phyloP scores from a whole-genome alignment of 2,888 invertebrate genomes.

The Oligia strigilis region DNA sequence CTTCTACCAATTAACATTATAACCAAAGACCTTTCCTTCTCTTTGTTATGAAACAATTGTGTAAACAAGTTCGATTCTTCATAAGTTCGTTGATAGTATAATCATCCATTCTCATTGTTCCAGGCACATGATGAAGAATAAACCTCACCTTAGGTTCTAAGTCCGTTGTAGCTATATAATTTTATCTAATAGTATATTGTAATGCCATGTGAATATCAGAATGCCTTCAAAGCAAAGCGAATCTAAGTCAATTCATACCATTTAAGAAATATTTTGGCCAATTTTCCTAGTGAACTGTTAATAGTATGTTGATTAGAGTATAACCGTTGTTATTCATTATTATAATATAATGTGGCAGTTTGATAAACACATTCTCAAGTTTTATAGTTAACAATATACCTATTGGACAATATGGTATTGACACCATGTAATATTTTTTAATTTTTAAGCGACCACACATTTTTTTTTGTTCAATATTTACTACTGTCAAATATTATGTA shows the following conservation, averaged over 20 bases:
- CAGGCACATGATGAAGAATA: conserved; percentile 97
- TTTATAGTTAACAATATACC: conserved; percentile 34
- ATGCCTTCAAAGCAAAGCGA: conserved; percentile 80
- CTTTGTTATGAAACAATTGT: conserved; percentile 18
- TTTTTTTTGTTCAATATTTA: conserved; percentile 29
- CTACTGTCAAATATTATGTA: conserved; percentile 5
- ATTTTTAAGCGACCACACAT: conserved; percentile 27
- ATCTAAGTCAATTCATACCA: conserved; percentile 85
- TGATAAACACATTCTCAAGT: conserved; percentile 33
- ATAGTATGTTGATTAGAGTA: conserved; percentile 27
- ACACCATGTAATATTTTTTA: conserved; percentile 33
- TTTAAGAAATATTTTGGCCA: conserved; percentile 82
- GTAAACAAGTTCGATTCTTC: conserved; percentile 9
- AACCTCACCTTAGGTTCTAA: conserved; percentile 95
- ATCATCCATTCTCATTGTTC: conserved; percentile 78
- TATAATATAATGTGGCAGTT: conserved; percentile 20
- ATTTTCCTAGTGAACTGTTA: conserved; percentile 35
- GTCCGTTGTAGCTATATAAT: conserved; percentile 80
- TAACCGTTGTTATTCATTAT: conserved; percentile 41
- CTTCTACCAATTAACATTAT: background rate
- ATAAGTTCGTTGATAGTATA: conserved; percentile 11
- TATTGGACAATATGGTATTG: conserved; percentile 34
- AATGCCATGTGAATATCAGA: conserved; percentile 82
- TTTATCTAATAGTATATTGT: conserved; percentile 80
- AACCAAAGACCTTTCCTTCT: background rate